Evolutionary conservation across 2,113 vertebrate genomes (phyloP), one percentile per base, ranked within the genome.

Genomic region (Cricetomys ansorgei): DNA sequence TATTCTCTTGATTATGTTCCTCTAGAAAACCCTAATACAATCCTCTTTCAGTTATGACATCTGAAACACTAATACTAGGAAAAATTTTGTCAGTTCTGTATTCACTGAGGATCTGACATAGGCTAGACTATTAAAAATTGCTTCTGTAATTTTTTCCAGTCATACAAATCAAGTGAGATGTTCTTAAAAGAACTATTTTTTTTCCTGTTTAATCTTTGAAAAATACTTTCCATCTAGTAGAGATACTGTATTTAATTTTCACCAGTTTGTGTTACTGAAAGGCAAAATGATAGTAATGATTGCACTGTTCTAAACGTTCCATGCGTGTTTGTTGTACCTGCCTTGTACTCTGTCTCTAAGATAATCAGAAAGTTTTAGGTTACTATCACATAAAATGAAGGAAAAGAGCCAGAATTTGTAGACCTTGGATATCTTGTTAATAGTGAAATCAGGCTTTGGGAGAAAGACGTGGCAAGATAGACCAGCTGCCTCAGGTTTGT

Each of bases 341-440:
- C 23, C 25, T n/a, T 29, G n/a, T 3, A 83, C 11, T 81, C 37
- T 57, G 57, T 81, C 50, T n/a, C 53, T 83, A 83, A 59, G n/a
- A 81, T 27, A 81, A 81, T n/a, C 55, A 92, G 15, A 25, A 8
- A 86, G 25, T 89, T 89, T 76, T 81, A 85, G n/a, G 83, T 90
- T 92, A 40, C 65, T 88, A 59, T 95, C 10, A 91, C 53, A 64
- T 75, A 90, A 94, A 94, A 87, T 64, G 27, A 94, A 95, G 50
- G 34, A 95, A 77, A 3, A 81, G n/a, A 92, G 43, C 43, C 25
- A 86, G 50, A 95, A 53, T 89, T 15, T 76, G 57, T 93, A 67
- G 64, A 87, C 17, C 43, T 81, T 40, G 70, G 40, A 15, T 72
- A 69, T 57, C 15, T 83, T 17, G 21, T 62, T 96, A 17, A 40